phyloP scores from a whole-genome alignment of 2,113 vertebrate genomes.

The Aptenodytes patagonicus region DNA sequence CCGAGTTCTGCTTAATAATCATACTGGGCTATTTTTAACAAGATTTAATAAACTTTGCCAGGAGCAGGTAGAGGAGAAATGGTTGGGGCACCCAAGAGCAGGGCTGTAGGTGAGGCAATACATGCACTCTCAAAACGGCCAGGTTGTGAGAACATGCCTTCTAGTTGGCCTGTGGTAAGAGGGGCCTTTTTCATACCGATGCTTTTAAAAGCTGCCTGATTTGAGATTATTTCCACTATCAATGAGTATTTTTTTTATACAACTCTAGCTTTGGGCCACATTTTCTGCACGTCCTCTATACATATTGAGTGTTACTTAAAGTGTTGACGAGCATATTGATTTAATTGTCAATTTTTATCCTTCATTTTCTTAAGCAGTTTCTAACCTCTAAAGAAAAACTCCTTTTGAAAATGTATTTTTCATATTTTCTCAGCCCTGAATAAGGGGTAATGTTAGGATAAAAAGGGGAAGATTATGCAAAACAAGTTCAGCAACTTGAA shows the following conservation, averaged over 20 bases:
- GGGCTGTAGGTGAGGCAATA: background rate
- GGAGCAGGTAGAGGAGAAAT: background rate
- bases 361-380: background rate
- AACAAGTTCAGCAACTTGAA: slow-evolving; percentile 1
- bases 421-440: background rate
- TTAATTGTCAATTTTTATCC: background rate
- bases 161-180: background rate
- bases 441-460: background rate
- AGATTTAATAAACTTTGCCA: background rate
- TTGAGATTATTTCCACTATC: background rate
- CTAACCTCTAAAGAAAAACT: background rate
- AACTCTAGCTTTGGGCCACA: background rate
- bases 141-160: background rate
- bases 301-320: background rate
- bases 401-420: background rate
- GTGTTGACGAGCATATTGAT: background rate
- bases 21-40: background rate
- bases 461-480: background rate
- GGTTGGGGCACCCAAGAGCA: background rate
- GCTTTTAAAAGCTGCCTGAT: background rate
- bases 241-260: background rate
- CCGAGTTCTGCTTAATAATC: background rate
- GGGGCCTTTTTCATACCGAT: background rate
- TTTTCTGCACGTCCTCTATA: background rate
- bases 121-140: background rate